Percentiles rank a stretch among this genome's conserved stretches.
These are phyloP conservation scores for Thalassaphorura encarpata DNA, from an alignment of 1,140 invertebrate species.

Conservation along the genomic window DNA sequence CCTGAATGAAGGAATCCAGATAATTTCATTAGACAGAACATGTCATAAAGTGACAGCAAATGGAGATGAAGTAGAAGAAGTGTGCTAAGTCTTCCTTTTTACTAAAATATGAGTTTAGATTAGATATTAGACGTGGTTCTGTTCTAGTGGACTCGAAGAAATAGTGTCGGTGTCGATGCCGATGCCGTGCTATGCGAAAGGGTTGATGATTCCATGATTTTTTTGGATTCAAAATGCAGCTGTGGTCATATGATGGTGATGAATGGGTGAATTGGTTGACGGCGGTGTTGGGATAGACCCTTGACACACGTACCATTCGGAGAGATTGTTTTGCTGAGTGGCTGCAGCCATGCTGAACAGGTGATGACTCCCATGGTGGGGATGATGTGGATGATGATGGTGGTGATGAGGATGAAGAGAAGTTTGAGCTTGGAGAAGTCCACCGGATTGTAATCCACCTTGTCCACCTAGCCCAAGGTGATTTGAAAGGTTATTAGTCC, in stretches of 20 bases:
- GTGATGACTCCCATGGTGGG: conserved; percentile 26
- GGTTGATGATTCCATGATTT: too few species aligned
- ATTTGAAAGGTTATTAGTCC: not conserved
- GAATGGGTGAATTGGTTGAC: conserved; percentile 32
- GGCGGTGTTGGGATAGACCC: conserved; percentile 31
- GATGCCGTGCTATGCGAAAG: too few species aligned
- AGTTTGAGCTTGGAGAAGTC: conserved; percentile 24
- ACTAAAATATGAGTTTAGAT: not conserved
- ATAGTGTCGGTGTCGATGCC: too few species aligned
- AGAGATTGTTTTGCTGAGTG: conserved; percentile 30
- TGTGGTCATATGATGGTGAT: conserved; percentile 33
- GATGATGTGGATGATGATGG: conserved; percentile 23
- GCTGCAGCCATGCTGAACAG: conserved; percentile 29
- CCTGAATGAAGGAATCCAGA: too few species aligned
- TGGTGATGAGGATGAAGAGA: too few species aligned
- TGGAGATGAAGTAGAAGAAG: too few species aligned
- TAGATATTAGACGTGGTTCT: not conserved
- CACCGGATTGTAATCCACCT: conserved; percentile 15
- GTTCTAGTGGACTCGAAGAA: too few species aligned
- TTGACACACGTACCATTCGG: conserved; percentile 33
- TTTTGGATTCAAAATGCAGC: conserved; percentile 28
- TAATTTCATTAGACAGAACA: too few species aligned
- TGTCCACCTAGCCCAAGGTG: conserved; percentile 16
- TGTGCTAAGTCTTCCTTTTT: too few species aligned
- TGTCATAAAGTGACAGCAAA: too few species aligned